Percentiles rank a stretch among this genome's conserved stretches.
phyloP scores from a whole-genome alignment of 2,797 vertebrate species.

The Pseudopleuronectes americanus region DNA sequence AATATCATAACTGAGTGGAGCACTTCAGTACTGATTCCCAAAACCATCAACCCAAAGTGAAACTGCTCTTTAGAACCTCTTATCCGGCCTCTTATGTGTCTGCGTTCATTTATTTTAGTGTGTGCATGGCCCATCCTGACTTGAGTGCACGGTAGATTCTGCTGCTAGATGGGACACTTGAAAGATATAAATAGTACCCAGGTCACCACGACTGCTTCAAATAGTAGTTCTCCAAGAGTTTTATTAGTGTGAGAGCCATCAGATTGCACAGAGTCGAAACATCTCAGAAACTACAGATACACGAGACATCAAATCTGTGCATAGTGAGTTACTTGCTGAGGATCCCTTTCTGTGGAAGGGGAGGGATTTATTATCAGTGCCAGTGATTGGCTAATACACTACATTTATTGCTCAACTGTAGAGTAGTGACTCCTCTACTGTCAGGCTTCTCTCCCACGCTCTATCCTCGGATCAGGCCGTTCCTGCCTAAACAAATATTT shows the following conservation, averaged over 20 bases:
- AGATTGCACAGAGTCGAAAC: conserved; percentile 23
- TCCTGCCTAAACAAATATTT: conserved; percentile 75
- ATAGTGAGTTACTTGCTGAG: neutral
- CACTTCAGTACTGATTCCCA: conserved; percentile 33
- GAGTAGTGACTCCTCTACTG: conserved; percentile 38
- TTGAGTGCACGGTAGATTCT: conserved; percentile 56
- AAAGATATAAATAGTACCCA: conserved; percentile 56
- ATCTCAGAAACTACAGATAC: conserved; percentile 1
- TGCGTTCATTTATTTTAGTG: conserved; percentile 27
- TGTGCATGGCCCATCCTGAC: conserved; percentile 33
- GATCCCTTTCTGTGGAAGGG: conserved; percentile 20
- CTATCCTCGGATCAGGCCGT: conserved; percentile 41
- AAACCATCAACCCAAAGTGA: conserved; percentile 43
- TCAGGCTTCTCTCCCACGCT: conserved; percentile 70
- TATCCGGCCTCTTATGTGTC: conserved; percentile 22
- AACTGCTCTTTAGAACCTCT: conserved; percentile 49
- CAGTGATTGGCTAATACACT: conserved; percentile 55
- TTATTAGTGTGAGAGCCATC: conserved; percentile 17
- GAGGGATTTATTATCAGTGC: conserved; percentile 20
- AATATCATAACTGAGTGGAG: conserved; percentile 41
- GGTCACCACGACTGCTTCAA: conserved; percentile 47
- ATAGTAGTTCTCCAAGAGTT: conserved; percentile 30
- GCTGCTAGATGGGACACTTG: conserved; percentile 49
- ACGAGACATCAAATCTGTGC: neutral
- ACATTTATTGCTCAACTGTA: conserved; percentile 60